A percentile compares a stretch with the other conserved stretches of the same genome.
Conservation (phyloP, 1,140 invertebrate genomes). For the Caerostris darwini region DNA sequence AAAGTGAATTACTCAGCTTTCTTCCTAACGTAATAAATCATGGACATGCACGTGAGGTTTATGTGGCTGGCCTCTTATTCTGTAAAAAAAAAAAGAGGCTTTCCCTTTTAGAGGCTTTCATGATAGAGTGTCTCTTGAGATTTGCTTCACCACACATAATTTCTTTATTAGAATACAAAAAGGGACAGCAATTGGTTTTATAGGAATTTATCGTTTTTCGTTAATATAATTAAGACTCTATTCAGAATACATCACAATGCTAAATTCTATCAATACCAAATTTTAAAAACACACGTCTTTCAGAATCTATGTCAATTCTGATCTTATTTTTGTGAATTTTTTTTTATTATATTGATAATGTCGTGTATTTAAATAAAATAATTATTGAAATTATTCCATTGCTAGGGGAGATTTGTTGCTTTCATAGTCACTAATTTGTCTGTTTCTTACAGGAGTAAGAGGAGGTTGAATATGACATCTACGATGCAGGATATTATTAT, state of each 20-base stretch:
- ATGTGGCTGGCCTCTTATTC: background rate
- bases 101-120: background rate
- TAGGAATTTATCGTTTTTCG: background rate
- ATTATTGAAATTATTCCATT: no score
- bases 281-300: no score
- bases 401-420: no score
- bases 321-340: no score
- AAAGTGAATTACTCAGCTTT: conserved; percentile 10
- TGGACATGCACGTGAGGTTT: background rate
- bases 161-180: background rate
- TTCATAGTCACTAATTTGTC: no score
- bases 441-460: no score
- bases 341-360: no score
- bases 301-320: no score
- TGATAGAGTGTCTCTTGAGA: background rate
- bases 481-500: no score
- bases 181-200: background rate
- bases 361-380: no score
- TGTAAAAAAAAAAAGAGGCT: background rate
- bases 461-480: no score
- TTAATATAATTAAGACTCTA: background rate
- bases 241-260: background rate
- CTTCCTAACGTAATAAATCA: conserved; percentile 16
- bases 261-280: no score
- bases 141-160: background rate